These are phyloP conservation scores for Trachythela sp. DNA, from an alignment of 64 coral and sea anemone genomes.

Conservation along the genomic window DNA sequence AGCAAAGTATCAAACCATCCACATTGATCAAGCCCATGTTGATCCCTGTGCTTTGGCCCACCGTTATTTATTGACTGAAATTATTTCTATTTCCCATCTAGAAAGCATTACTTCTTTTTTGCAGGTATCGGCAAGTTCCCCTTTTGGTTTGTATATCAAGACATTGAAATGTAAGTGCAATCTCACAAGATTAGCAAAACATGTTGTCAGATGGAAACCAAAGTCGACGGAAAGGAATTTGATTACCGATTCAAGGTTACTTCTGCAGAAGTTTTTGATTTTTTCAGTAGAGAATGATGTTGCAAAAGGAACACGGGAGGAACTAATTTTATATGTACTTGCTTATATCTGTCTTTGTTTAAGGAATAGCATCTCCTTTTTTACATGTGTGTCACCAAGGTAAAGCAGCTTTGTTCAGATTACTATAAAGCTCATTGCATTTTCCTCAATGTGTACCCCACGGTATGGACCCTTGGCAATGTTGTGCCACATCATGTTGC, in stretches of 20 bases:
- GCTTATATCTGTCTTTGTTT: constrained; percentile 17
- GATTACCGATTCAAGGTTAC: too few relatives aligned
- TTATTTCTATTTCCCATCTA: constrained; percentile 8
- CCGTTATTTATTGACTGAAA: background rate
- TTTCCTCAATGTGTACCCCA: too few relatives aligned
- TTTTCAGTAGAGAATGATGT: background rate
- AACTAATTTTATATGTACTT: constrained; percentile 3
- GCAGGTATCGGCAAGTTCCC: background rate
- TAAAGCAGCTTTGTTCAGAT: too few relatives aligned
- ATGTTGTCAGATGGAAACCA: too few relatives aligned
- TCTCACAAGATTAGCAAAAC: too few relatives aligned
- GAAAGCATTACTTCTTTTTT: background rate
- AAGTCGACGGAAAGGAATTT: too few relatives aligned
- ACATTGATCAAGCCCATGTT: background rate
- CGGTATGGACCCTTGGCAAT: constrained; percentile 3
- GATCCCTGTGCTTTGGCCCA: constrained; percentile 3
- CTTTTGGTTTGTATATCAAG: background rate
- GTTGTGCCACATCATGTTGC: background rate
- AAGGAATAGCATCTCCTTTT: background rate
- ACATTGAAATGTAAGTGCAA: too few relatives aligned
- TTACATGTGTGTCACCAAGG: background rate
- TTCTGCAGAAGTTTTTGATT: background rate
- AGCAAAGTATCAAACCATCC: background rate
- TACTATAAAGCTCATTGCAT: too few relatives aligned
- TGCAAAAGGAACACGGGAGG: background rate